Conservation (phyloP, 2,888 invertebrate species). For the Ophion ventricosus region DNA sequence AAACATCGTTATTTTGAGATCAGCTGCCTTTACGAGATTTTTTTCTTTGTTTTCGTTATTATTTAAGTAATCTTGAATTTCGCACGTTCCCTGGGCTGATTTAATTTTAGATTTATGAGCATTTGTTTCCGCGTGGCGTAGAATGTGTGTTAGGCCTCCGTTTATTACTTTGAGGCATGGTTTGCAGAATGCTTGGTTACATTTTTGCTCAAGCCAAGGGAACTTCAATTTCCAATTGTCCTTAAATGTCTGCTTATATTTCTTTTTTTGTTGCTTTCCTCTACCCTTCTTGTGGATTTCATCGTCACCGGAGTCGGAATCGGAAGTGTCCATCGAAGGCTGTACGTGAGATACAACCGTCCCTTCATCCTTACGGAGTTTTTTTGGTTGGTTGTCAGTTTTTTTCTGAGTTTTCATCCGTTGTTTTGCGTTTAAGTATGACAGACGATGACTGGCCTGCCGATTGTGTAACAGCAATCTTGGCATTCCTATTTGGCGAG, state of each 20-base stretch:
- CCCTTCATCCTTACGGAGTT: too few relatives aligned
- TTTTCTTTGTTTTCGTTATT: constrained; percentile 6
- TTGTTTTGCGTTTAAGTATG: too few relatives aligned
- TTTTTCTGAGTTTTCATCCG: too few relatives aligned
- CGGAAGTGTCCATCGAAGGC: too few relatives aligned
- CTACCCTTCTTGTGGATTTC: too few relatives aligned
- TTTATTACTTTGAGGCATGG: background rate
- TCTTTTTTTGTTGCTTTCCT: background rate
- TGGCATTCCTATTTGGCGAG: too few relatives aligned
- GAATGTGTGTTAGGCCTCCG: background rate
- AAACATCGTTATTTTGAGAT: constrained; percentile 46
- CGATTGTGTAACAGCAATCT: too few relatives aligned
- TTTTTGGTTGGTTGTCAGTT: too few relatives aligned
- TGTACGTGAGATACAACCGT: too few relatives aligned
- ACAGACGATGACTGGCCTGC: too few relatives aligned
- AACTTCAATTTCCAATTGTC: background rate
- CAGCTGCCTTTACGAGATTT: constrained; percentile 12
- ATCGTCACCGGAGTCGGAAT: too few relatives aligned
- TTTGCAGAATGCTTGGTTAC: background rate
- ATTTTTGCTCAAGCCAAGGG: background rate
- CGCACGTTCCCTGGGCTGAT: constrained; percentile 9
- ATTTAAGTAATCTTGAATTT: constrained; percentile 15
- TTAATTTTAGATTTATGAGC: background rate
- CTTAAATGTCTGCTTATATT: background rate
- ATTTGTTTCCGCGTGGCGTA: background rate